These are phyloP conservation scores for Tadarida brasiliensis DNA, from an alignment of 2,797 vertebrate genomes.

Conservation along the genomic window DNA sequence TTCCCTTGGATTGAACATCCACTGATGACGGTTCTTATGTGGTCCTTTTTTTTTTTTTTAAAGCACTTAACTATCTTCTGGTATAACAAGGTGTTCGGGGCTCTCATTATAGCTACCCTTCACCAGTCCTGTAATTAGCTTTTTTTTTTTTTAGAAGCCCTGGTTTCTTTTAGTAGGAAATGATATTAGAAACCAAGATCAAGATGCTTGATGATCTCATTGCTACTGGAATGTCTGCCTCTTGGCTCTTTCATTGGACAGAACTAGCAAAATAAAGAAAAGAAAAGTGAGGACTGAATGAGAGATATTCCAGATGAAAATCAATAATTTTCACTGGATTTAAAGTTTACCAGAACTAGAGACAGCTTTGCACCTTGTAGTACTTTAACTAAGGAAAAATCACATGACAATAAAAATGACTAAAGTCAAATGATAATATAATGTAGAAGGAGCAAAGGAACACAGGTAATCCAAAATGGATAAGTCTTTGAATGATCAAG, in stretches of 20 bases:
- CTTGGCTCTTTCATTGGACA: not conserved
- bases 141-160: not conserved
- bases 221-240: not conserved
- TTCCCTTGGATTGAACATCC: not conserved
- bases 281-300: not conserved
- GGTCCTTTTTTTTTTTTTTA: not conserved
- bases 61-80: not conserved
- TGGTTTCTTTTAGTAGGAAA: not conserved
- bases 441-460: not conserved
- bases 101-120: not conserved
- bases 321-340: slow-evolving; percentile 10
- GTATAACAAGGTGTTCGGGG: not conserved
- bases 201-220: not conserved
- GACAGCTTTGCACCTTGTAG: not conserved
- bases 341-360: not conserved
- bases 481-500: not conserved
- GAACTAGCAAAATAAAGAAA: not conserved
- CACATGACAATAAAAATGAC: not conserved
- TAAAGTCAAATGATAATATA: not conserved
- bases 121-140: not conserved
- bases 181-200: not conserved
- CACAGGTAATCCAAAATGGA: not conserved
- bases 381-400: not conserved
- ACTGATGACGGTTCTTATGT: not conserved
- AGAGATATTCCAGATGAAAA: not conserved